Evolutionary conservation across 2,888 invertebrate genomes (phyloP), one percentile per base, ranked within the genome.

Genomic region (Pomacea canaliculata): DNA sequence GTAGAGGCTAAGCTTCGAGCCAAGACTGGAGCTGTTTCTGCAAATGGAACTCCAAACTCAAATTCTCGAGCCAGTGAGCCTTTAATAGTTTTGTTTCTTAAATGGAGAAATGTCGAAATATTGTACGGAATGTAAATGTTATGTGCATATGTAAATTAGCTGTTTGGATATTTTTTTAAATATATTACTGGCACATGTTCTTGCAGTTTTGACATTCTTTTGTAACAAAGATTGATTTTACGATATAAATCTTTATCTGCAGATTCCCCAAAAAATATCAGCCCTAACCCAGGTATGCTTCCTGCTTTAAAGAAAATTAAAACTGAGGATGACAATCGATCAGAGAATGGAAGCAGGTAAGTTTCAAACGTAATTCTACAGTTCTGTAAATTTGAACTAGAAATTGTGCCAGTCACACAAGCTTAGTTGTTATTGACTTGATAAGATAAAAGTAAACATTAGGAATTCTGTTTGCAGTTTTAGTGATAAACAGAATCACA

Each of bases 1-100:
- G 93, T 94, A 78, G 94, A 94, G 79, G 93, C 94, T 0, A 93
- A 94, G 84, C 83, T 85, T 74, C 87, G 87, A 73, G 88, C 89
- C 37, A 88, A 86, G 72, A 18, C 56, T 0, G 88, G 88, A 63
- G 69, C 87, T 12, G 78, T 84, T 16, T 86, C 86, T 13, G 86
- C 85, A 23, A 78, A 87, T 71, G 87, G 85, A 48, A 89, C 89
- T 8, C 89, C 88, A 9, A 88, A 87, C 75, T 87, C 87, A 73
- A 82, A 83, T 72, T 87, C 89, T 70, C 80, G 87, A 76, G 84
- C 85, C 71, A 83, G 89, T 89, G 78, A 84, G 85, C 83, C 18
- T 27, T 66, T 18, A 18, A 18, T 27, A 56, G 37, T 13, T 49
- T 76, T 48, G 56, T 62, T 0, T 23, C 23, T 62, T 48, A 46